Conservation (phyloP, 2,113 vertebrate species). For the Melospiza melodia region DNA sequence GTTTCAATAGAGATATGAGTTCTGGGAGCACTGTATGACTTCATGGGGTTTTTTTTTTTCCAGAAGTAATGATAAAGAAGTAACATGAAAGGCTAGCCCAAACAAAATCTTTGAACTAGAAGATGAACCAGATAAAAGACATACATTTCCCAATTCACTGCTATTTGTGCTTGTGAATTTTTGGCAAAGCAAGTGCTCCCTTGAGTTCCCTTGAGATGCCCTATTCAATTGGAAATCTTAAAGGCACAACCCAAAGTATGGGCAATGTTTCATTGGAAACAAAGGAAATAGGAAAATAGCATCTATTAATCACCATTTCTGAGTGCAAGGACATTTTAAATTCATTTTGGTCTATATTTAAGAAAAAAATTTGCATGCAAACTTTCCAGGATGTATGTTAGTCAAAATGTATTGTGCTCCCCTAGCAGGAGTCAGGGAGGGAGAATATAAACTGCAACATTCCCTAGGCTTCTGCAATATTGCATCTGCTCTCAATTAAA, state of each 20-base stretch:
- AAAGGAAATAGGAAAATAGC: not conserved
- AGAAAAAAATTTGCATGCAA: not conserved
- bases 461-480: slow-evolving; percentile 33
- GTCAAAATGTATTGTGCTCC: not conserved
- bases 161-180: not conserved
- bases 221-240: not conserved
- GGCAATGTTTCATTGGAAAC: not conserved
- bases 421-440: not conserved
- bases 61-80: slow-evolving; percentile 46
- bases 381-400: not conserved
- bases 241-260: not conserved
- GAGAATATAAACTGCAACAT: slow-evolving; percentile 29
- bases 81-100: slow-evolving; percentile 43
- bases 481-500: slow-evolving; percentile 67
- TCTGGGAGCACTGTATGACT: slow-evolving; percentile 42
- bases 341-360: not conserved
- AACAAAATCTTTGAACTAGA: slow-evolving; percentile 33
- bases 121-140: slow-evolving; percentile 48
- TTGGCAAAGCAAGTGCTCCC: not conserved
- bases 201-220: slow-evolving; percentile 9
- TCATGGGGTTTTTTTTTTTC: not conserved
- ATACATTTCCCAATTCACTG: slow-evolving; percentile 14
- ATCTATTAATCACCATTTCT: not conserved
- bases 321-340: not conserved
- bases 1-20: slow-evolving; percentile 42